Evolutionary conservation across 2,113 vertebrate genomes (phyloP), one percentile per base, ranked within the genome.

Genomic region (Fregata magnificens): DNA sequence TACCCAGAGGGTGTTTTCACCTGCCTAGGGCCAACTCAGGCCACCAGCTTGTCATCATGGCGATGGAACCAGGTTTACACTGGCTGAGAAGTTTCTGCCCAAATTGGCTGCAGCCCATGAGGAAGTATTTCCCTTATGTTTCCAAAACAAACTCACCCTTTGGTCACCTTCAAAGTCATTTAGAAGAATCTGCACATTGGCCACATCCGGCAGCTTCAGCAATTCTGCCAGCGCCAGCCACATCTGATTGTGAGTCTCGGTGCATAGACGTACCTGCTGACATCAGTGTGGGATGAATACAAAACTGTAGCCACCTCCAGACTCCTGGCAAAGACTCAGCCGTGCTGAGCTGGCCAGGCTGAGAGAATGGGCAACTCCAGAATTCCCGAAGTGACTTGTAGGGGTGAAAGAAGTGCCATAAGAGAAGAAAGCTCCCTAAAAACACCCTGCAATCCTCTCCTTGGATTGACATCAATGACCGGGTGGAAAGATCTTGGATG

Each of bases 241-340:
- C 4, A 19, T 40, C 26, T 7, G 36, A 18, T 8, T 0, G 0
- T 5, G 42, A 44, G 44, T n/a, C 58, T 66, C 2, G 2, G 58
- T 9, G 52, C n/a, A 25, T 6, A 50, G 40, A 59, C 2, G 9
- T 17, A 53, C 40, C 52, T 52, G 70, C 47, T 32, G 47, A 19
- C 16, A 38, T 40, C 26, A 8, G 31, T 7, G 78, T 49, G 82
- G 61, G 66, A 21, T 53, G 38, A 63, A 40, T 21, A 17, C 14
- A 67, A 34, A 90, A 21, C 42, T 25, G 34, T 14, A 44, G 55
- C n/a, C 38, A 44, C 24, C 31, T 32, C 44, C n/a, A 40, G 49
- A 28, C 15, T 52, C 47, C 71, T 58, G 66, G 84, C 16, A 47
- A 62, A 62, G 36, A 38, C 71, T 86, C 65, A 38, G 38, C 77